These are phyloP conservation scores for Mus musculus DNA, from an alignment of 2,113 vertebrate species.

Conservation along the genomic window DNA sequence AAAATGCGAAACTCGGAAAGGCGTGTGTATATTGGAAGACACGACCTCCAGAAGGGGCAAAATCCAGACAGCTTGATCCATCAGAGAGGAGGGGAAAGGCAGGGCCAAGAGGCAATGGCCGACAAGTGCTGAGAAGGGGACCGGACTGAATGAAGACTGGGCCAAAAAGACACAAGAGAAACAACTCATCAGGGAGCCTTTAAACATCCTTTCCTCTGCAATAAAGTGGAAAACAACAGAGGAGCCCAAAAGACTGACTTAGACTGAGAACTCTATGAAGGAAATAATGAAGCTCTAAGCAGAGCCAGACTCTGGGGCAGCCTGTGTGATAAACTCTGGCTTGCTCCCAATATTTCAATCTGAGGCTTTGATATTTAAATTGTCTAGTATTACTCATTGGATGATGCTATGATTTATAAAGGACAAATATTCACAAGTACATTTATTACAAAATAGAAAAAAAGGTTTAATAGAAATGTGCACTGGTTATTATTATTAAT, in stretches of 20 bases:
- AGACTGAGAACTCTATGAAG: constrained; percentile 57
- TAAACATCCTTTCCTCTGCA: constrained; percentile 34
- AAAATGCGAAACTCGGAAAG: neutral
- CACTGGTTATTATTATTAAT: neutral
- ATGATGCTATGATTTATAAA: constrained; percentile 1
- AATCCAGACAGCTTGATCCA: constrained; percentile 39
- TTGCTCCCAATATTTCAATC: neutral
- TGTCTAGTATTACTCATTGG: neutral
- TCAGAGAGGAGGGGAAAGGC: neutral
- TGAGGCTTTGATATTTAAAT: constrained; percentile 29
- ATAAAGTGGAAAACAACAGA: constrained; percentile 41
- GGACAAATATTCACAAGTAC: neutral
- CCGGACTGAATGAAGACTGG: neutral
- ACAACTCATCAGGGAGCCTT: constrained; percentile 8
- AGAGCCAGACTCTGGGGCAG: constrained; percentile 13
- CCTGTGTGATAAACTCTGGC: neutral
- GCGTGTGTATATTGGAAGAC: neutral
- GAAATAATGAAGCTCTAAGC: constrained; percentile 21
- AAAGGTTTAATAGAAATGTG: constrained; percentile 7
- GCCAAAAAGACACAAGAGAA: constrained; percentile 69
- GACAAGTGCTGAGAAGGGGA: neutral
- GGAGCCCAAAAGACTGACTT: constrained; percentile 48
- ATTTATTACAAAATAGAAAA: neutral
- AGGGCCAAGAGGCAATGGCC: neutral
- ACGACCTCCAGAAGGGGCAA: neutral